A percentile compares a stretch with the other conserved stretches of the same genome.
These are phyloP conservation scores for Alouatta palliata DNA, from an alignment of 2,113 vertebrate species.

Conservation along the genomic window DNA sequence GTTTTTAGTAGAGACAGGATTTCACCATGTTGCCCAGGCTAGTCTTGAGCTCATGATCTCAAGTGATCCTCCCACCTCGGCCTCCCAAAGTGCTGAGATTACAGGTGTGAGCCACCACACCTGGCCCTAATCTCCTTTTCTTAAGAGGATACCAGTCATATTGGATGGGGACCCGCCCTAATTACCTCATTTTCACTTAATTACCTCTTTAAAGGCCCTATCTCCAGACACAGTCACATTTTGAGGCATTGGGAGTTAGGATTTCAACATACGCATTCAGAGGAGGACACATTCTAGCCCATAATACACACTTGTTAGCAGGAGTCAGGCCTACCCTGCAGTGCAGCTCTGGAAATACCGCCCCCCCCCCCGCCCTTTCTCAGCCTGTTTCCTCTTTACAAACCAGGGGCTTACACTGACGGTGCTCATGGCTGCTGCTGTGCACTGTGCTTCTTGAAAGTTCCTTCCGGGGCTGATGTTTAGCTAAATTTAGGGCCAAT, in stretches of 20 bases:
- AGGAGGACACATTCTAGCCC: no score
- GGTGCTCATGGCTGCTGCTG: neutral
- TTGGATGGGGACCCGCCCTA: no score
- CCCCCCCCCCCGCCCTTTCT: neutral
- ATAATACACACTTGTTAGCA: neutral
- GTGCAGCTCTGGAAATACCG: neutral
- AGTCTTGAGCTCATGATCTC: no score
- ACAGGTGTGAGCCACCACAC: neutral
- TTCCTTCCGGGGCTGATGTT: neutral
- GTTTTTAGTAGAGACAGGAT: neutral
- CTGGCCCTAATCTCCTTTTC: neutral
- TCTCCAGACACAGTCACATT: neutral
- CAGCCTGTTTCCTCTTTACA: neutral
- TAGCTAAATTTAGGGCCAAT: slow-evolving; percentile 52
- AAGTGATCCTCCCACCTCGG: neutral
- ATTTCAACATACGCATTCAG: no score
- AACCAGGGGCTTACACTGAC: neutral
- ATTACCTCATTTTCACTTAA: neutral
- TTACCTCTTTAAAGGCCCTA: neutral
- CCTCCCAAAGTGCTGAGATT: neutral
- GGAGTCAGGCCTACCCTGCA: neutral
- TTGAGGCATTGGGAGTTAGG: neutral
- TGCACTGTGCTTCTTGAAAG: neutral
- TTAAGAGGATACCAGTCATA: neutral
- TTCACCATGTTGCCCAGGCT: neutral